These are phyloP conservation scores for Phrixothrix hirtus DNA, from an alignment of 2,888 invertebrate genomes.

Conservation along the genomic window DNA sequence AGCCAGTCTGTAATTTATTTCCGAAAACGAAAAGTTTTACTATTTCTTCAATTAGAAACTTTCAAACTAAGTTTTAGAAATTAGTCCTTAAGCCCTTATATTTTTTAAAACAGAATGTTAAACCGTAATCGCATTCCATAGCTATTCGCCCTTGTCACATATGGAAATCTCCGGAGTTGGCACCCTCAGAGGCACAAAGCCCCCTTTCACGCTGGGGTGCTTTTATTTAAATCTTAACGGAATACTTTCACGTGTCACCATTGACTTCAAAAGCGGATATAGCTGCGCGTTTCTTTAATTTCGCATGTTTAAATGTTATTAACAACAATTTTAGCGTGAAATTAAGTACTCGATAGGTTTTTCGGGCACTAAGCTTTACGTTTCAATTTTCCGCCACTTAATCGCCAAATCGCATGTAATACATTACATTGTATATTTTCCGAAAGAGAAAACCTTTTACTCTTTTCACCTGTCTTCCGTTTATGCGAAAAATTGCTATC, in stretches of 20 bases:
- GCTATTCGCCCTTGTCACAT: conserved; percentile 39
- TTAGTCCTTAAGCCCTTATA: no score
- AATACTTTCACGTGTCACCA: conserved; percentile 34
- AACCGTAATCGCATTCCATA: conserved; percentile 37
- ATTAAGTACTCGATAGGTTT: no score
- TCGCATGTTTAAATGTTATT: no score
- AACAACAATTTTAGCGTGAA: no score
- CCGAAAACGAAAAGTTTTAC: background rate
- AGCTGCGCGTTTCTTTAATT: no score
- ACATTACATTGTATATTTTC: no score
- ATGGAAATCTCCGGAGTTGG: conserved; percentile 38
- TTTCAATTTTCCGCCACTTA: no score
- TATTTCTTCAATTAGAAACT: no score
- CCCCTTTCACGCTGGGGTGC: conserved; percentile 24
- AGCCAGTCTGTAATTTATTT: background rate
- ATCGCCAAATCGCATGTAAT: no score
- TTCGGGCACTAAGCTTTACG: no score
- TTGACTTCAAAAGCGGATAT: conserved; percentile 32
- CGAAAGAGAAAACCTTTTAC: no score
- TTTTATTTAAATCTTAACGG: conserved; percentile 38
- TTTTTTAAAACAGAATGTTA: conserved; percentile 13
- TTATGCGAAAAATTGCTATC: conserved; percentile 14
- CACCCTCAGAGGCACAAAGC: conserved; percentile 35
- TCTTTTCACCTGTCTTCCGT: conserved; percentile 11
- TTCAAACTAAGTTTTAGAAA: no score